Conservation (phyloP, 2,797 vertebrate species). For the Onychomys torridus region DNA sequence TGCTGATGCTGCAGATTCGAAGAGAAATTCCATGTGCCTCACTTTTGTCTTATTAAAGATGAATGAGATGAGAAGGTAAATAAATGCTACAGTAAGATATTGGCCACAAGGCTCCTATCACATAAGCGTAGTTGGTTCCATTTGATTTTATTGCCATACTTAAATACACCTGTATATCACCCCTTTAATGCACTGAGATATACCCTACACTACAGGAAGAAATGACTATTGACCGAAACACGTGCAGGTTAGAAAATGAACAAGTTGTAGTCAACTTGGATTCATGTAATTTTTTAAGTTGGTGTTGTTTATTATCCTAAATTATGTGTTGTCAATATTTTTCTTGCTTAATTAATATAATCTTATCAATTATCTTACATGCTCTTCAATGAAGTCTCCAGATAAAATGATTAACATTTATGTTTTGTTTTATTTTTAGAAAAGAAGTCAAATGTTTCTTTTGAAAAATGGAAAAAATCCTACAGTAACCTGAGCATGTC, state of each 20-base stretch:
- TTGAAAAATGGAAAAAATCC: conserved; percentile 39
- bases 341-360: conserved; percentile 56
- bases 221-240: background rate
- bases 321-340: conserved; percentile 73
- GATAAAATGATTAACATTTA: conserved; percentile 61
- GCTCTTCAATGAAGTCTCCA: conserved; percentile 77
- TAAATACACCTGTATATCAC: background rate
- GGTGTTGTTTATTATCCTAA: conserved; percentile 53
- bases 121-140: conserved; percentile 22
- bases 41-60: conserved; percentile 39
- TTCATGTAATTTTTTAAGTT: conserved; percentile 56
- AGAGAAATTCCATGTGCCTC: background rate
- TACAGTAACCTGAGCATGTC: conserved; percentile 48
- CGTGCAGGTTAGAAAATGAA: background rate
- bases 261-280: background rate
- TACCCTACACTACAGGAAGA: background rate
- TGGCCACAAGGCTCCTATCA: background rate
- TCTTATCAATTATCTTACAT: conserved; percentile 63
- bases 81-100: conserved; percentile 43
- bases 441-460: conserved; percentile 58
- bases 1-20: background rate
- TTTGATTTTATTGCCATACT: conserved; percentile 51
- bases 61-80: conserved; percentile 35
- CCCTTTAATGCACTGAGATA: conserved; percentile 18
- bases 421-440: conserved; percentile 38